Evolutionary conservation across 2,797 vertebrate species (phyloP).

Genomic region (Pseudochirops corinnae): DNA sequence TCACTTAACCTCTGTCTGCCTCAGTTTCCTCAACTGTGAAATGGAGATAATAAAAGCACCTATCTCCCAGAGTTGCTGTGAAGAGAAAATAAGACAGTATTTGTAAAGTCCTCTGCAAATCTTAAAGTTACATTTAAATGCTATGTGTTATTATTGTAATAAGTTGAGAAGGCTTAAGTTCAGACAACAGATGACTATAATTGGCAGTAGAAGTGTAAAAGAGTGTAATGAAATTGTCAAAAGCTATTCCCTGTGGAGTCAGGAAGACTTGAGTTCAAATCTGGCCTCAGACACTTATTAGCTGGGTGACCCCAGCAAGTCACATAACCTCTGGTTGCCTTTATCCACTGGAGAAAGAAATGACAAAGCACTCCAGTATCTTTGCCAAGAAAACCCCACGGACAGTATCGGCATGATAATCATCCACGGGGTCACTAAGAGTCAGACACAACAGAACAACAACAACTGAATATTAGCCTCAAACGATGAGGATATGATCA

Average conservation of each 20-base stretch:
- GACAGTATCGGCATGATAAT: not conserved
- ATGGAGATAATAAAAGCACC: not conserved
- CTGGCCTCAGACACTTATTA: not conserved
- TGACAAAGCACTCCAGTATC: not conserved
- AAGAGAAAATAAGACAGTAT: too few species aligned
- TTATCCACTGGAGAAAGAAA: not conserved
- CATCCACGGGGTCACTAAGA: not conserved
- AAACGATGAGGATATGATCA: not conserved
- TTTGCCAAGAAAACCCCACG: not conserved
- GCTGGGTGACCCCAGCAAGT: not conserved
- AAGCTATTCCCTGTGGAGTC: not conserved
- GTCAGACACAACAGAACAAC: not conserved
- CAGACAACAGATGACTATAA: constrained; percentile 10
- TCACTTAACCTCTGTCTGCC: not conserved
- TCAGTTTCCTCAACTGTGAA: not conserved
- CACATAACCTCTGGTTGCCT: not conserved
- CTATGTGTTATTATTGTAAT: not conserved
- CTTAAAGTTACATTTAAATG: not conserved
- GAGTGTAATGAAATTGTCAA: not conserved
- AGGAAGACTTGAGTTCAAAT: not conserved
- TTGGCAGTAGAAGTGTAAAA: constrained; percentile 37
- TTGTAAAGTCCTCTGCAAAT: not conserved
- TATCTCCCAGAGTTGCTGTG: not conserved
- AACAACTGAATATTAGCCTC: not conserved
- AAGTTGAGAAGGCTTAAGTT: not conserved